Conservation (phyloP, 2,113 vertebrate genomes). For the Zosterops pallidus region DNA sequence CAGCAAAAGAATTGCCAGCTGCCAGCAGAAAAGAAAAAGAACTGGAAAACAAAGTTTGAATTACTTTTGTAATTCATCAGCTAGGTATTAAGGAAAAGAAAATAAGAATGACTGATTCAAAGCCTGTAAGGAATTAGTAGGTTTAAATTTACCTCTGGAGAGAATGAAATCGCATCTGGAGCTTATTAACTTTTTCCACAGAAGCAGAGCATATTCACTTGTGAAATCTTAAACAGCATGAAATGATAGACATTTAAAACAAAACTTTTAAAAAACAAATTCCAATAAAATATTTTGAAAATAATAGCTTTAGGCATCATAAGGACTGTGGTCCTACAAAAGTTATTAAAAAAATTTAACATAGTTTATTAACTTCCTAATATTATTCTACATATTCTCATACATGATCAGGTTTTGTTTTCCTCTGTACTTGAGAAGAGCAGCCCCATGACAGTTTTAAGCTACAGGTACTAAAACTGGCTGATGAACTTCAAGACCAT, state of each 20-base stretch:
- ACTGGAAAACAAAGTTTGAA: neutral
- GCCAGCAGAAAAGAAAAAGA: neutral
- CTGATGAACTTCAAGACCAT: neutral
- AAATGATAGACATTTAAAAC: neutral
- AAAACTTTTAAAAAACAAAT: neutral
- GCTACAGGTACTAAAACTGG: neutral
- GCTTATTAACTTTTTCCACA: slow-evolving; percentile 17
- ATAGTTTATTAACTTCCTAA: neutral
- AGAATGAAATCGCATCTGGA: slow-evolving; percentile 50
- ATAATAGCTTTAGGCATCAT: neutral
- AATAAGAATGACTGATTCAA: neutral
- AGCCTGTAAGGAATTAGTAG: neutral
- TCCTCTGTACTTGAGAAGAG: neutral
- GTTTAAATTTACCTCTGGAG: slow-evolving; percentile 26
- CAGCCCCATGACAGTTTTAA: neutral
- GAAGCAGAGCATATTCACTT: slow-evolving; percentile 41
- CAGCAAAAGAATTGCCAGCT: neutral
- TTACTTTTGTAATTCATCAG: neutral
- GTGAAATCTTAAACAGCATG: slow-evolving; percentile 20
- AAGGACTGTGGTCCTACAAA: neutral
- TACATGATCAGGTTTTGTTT: neutral
- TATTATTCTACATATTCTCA: neutral
- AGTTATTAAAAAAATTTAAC: neutral
- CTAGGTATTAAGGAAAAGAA: neutral
- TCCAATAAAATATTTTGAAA: neutral